These are phyloP conservation scores for Hylia prasina DNA, from an alignment of 2,113 vertebrate species.

Conservation along the genomic window DNA sequence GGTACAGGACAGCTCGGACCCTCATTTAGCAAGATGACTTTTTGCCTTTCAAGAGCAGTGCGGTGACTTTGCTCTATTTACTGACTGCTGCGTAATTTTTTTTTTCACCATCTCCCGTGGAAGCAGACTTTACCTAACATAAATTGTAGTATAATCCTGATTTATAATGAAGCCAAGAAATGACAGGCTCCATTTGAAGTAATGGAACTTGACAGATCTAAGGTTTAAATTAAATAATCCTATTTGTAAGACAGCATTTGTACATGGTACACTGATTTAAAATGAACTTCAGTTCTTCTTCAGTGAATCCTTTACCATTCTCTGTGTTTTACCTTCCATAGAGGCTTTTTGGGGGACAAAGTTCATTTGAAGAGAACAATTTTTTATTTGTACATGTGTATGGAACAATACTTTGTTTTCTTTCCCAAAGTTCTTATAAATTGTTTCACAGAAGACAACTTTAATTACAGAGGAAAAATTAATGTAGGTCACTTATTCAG, in stretches of 20 bases:
- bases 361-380: neutral
- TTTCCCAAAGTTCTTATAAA: neutral
- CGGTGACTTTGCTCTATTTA: slow-evolving; percentile 80
- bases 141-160: slow-evolving; percentile 73
- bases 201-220: slow-evolving; percentile 76
- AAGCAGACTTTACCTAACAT: slow-evolving; percentile 69
- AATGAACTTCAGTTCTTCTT: slow-evolving; percentile 70
- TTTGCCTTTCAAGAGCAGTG: slow-evolving; percentile 72
- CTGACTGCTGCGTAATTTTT: slow-evolving; percentile 78
- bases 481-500: slow-evolving; percentile 21
- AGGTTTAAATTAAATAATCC: slow-evolving; percentile 81
- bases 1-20: slow-evolving; percentile 74
- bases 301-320: neutral
- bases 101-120: slow-evolving; percentile 47
- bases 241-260: slow-evolving; percentile 75
- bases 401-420: neutral
- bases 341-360: neutral
- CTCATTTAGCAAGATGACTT: slow-evolving; percentile 82
- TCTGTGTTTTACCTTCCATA: slow-evolving; percentile 32
- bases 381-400: neutral
- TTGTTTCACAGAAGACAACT: neutral
- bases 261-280: slow-evolving; percentile 72
- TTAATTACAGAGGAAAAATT: slow-evolving; percentile 34
- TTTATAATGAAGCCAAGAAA: slow-evolving; percentile 77
- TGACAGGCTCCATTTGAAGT: slow-evolving; percentile 72